A percentile compares a stretch with the other conserved stretches of the same genome.
Conservation (phyloP, 1,140 invertebrate species). For the Vollenhovia emeryi region DNA sequence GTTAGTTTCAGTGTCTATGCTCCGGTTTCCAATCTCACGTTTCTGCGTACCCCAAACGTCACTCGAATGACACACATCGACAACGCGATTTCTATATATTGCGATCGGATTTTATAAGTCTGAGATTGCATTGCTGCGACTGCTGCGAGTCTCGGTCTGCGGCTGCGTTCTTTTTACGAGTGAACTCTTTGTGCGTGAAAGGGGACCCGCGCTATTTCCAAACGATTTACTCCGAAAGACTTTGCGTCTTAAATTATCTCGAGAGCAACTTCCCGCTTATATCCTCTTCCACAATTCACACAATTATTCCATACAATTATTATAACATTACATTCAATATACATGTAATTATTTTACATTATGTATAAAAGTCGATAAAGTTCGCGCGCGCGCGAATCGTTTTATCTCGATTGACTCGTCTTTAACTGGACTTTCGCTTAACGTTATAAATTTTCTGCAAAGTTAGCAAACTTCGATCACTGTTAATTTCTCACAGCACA, state of each 20-base stretch:
- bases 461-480: neutral
- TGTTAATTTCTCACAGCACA: neutral
- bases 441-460: neutral
- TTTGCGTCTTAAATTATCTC: neutral
- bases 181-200: slow-evolving; percentile 36
- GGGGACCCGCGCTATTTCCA: slow-evolving; percentile 20
- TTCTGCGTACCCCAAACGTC: slow-evolving; percentile 18
- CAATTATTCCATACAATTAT: neutral
- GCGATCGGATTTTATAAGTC: slow-evolving; percentile 27
- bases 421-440: neutral
- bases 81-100: slow-evolving; percentile 30
- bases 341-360: neutral
- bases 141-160: neutral
- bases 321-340: neutral
- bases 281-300: neutral
- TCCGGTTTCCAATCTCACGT: slow-evolving; percentile 25
- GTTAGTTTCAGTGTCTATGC: slow-evolving; percentile 31
- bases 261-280: neutral
- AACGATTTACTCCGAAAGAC: slow-evolving; percentile 22
- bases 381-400: neutral
- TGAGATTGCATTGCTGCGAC: slow-evolving; percentile 13
- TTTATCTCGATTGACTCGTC: neutral
- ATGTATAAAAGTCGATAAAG: neutral
- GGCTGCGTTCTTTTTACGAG: slow-evolving; percentile 17
- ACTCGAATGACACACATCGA: slow-evolving; percentile 36